Percentiles rank a stretch among this genome's conserved stretches.
These are phyloP conservation scores for Pipra filicauda DNA, from an alignment of 2,113 vertebrate species.

Conservation along the genomic window DNA sequence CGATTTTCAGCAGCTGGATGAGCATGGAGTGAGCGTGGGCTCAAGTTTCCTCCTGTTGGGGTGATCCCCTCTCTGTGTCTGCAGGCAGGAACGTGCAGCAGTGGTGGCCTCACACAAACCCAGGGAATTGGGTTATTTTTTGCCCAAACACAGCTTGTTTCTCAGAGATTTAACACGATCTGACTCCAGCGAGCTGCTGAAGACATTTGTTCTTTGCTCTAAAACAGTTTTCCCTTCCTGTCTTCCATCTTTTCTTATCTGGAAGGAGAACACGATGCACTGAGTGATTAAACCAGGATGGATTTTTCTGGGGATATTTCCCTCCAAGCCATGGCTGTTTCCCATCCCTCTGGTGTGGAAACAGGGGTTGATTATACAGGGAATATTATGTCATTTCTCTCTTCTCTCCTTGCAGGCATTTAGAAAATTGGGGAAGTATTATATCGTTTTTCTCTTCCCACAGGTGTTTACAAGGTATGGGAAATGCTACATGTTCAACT, in stretches of 20 bases:
- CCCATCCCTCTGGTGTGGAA: neutral
- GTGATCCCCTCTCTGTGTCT: neutral
- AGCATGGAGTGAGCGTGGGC: neutral
- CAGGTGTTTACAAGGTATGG: conserved; percentile 99
- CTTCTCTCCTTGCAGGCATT: conserved; percentile 82
- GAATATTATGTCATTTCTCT: neutral
- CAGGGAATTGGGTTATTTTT: rapidly evolving
- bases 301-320: neutral
- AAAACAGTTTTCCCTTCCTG: neutral
- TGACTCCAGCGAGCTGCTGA: neutral
- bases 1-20: neutral
- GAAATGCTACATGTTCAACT: conserved; percentile 99
- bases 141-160: neutral
- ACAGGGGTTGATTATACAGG: neutral
- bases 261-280: neutral
- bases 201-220: neutral
- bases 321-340: neutral
- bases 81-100: rapidly evolving
- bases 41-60: neutral
- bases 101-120: neutral
- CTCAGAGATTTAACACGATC: neutral
- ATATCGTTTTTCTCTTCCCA: neutral
- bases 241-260: neutral
- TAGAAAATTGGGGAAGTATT: conserved; percentile 29
- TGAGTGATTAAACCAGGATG: neutral